Evolutionary conservation across 2,888 invertebrate genomes (phyloP).

Genomic region (Parapristionchus giblindavisi): DNA sequence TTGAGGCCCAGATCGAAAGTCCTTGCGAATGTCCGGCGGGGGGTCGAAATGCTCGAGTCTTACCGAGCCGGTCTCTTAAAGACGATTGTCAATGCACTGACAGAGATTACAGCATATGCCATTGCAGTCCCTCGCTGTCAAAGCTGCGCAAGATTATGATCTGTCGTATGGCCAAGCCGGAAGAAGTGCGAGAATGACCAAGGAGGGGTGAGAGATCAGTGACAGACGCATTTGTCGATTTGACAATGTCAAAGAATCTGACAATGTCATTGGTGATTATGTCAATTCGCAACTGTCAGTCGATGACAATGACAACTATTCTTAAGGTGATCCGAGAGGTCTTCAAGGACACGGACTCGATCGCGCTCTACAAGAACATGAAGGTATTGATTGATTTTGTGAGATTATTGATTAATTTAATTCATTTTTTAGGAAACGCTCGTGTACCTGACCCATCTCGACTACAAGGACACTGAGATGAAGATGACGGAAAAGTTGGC

Average conservation of each 20-base stretch:
- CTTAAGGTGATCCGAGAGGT: slow-evolving; percentile 86
- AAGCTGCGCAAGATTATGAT: slow-evolving; percentile 94
- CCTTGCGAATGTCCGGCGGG: too few species aligned
- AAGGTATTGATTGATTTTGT: slow-evolving; percentile 71
- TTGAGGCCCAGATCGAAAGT: too few species aligned
- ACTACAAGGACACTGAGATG: slow-evolving; percentile 94
- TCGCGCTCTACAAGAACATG: slow-evolving; percentile 99
- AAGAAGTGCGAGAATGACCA: slow-evolving; percentile 99
- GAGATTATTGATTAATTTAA: neutral
- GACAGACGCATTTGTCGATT: too few species aligned
- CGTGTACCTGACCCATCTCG: slow-evolving; percentile 97
- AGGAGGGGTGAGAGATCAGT: slow-evolving; percentile 82
- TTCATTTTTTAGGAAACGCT: slow-evolving; percentile 50
- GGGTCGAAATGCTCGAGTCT: too few species aligned
- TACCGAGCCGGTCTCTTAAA: too few species aligned
- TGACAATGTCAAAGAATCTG: neutral
- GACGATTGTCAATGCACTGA: too few species aligned
- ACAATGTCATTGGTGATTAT: too few species aligned
- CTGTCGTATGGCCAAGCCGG: slow-evolving; percentile 98
- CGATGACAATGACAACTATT: too few species aligned
- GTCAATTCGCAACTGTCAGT: too few species aligned
- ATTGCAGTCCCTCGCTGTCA: slow-evolving; percentile 54
- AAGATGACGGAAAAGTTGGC: slow-evolving; percentile 99
- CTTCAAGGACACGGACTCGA: slow-evolving; percentile 99
- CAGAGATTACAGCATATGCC: too few species aligned